Evolutionary conservation across 2,113 vertebrate genomes (phyloP).

Genomic region (Andinoacara biseriatus): DNA sequence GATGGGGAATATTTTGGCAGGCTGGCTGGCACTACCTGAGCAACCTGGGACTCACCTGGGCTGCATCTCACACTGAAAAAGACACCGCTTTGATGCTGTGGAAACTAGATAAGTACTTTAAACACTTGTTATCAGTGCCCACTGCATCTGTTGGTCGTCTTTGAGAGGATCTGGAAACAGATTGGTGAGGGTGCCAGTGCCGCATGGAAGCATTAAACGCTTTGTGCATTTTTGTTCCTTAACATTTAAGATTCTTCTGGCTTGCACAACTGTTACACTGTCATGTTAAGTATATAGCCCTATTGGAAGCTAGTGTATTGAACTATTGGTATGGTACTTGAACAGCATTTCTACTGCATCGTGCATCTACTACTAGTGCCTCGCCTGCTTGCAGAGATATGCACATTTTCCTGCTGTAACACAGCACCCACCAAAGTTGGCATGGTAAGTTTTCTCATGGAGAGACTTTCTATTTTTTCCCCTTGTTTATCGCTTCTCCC

Average conservation of each 20-base stretch:
- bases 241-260: background rate
- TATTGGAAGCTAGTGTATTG: background rate
- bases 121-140: constrained; percentile 45
- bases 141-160: constrained; percentile 28
- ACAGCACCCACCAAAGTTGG: background rate
- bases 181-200: constrained; percentile 21
- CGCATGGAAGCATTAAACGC: constrained; percentile 2
- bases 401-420: background rate
- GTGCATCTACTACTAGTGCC: background rate
- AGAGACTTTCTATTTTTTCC: constrained; percentile 4
- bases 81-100: constrained; percentile 42
- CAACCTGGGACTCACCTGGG: constrained; percentile 47
- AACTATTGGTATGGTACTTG: background rate
- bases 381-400: background rate
- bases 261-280: background rate
- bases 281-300: background rate
- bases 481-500: constrained; percentile 33
- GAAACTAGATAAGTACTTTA: constrained; percentile 64
- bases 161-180: constrained; percentile 44
- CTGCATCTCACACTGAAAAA: constrained; percentile 30
- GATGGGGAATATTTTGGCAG: constrained; percentile 45
- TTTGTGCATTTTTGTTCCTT: constrained; percentile 16
- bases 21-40: background rate
- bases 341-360: background rate
- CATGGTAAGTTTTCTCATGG: constrained; percentile 17